Base-by-base conservation (phyloP, 1,140 invertebrate genomes). In the Vollenhovia emeryi region DNA sequence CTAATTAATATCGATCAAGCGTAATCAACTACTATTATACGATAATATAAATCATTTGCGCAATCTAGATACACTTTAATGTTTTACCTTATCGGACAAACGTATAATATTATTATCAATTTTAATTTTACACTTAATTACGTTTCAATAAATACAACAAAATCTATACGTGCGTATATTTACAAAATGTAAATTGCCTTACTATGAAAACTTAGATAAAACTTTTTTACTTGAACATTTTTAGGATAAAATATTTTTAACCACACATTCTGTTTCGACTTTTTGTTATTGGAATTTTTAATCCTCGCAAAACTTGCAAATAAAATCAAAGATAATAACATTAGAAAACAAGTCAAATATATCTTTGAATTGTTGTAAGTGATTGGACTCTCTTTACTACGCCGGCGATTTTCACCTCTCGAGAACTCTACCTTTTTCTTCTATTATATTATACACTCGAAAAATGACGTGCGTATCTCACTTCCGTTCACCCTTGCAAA, bases 401-500 rank as follows among this genome's bases (percentile, higher is more conserved):
- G 24, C 21, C 40, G 40, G 6, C 3, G 9, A 62, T 13, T 45
- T 48, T 30, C 36, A 24, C 33, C 21, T 33, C 2, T 43, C 27
- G 30, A 57, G 2, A 60, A 43, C 24, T 50, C 0, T 27, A 6
- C 24, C 64, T 52, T 68, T 13, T 48, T 0, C 52, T 60, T 36
- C 24, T 50, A n/a, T n/a, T n/a, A n/a, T n/a, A n/a, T 1, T 30
- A 43, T 27, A 50, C 66, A 73, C 66, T 73, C 50, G 3, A 3
- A 82, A 82, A 59, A 59, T 82, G 1, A 30, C 5, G 50, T 57
- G 57, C 2, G 45, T 71, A 57, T 45, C 3, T 82, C 36, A 73
- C 78, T 82, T 82, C 13, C 24, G 48, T 80, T 69, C 36, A 80
- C 78, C 7, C 15, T 71, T 36, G 36, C 21, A 55, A 50, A 71